Conservation (phyloP, 2,888 invertebrate genomes). For the Cartodere bifasciata region DNA sequence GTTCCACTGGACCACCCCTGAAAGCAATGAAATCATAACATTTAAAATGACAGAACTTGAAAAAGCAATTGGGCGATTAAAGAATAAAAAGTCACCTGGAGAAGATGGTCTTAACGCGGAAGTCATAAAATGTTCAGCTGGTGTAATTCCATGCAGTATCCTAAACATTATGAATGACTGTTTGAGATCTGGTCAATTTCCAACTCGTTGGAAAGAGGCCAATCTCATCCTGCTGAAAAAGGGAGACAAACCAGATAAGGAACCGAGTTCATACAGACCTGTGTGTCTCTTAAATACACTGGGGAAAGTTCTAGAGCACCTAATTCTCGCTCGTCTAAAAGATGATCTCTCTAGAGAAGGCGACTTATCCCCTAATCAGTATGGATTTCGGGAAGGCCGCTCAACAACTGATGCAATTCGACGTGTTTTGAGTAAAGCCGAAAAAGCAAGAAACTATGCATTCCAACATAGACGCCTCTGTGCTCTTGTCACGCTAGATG, state of each 20-base stretch:
- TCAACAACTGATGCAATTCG: not conserved
- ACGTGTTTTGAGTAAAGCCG: not conserved
- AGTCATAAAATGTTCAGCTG: conserved; percentile 4
- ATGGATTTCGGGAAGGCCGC: too few species aligned
- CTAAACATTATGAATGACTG: conserved; percentile 3
- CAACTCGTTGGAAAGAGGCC: conserved; percentile 11
- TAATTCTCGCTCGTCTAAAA: conserved; percentile 6
- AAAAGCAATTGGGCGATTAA: conserved; percentile 1
- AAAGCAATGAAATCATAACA: not conserved
- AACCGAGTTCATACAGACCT: conserved; percentile 7
- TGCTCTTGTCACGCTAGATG: conserved; percentile 9
- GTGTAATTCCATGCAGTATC: not conserved
- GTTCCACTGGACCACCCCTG: too few species aligned
- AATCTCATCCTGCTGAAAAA: conserved; percentile 11
- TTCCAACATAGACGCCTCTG: conserved; percentile 3
- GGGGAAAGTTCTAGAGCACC: conserved; percentile 12
- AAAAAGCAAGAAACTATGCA: not conserved
- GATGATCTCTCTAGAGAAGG: conserved; percentile 3
- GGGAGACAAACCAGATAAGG: conserved; percentile 3
- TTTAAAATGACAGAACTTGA: conserved; percentile 4
- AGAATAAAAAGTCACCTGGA: conserved; percentile 3
- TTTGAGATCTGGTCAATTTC: conserved; percentile 10
- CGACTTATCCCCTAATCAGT: conserved; percentile 2
- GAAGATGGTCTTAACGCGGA: conserved; percentile 6
- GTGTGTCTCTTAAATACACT: conserved; percentile 9